Percentiles rank a stretch among this genome's conserved stretches.
phyloP scores from a whole-genome alignment of 2,888 invertebrate species.

The Drosophila suboccidentalis region DNA sequence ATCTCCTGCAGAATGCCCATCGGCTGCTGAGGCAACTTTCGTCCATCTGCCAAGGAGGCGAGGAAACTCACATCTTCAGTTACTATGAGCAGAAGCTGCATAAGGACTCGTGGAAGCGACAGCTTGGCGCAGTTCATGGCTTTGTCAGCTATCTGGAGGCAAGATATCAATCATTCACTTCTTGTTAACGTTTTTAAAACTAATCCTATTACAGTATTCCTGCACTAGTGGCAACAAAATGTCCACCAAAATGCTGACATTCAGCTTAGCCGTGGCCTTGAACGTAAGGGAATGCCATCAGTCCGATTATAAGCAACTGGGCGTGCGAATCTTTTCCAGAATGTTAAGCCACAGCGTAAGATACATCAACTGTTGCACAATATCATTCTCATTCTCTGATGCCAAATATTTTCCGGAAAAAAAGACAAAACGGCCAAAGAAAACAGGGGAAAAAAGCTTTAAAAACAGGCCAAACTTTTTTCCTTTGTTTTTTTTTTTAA shows the following conservation, averaged over 20 bases:
- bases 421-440: too few relatives aligned
- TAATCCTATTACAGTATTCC: slow-evolving; percentile 45
- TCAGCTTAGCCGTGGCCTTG: slow-evolving; percentile 82
- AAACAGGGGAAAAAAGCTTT: too few relatives aligned
- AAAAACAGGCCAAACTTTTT: too few relatives aligned
- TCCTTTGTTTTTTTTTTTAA: too few relatives aligned
- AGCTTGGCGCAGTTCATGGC: slow-evolving; percentile 81
- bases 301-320: slow-evolving; percentile 75
- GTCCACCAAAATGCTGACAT: slow-evolving; percentile 65
- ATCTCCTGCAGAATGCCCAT: slow-evolving; percentile 65
- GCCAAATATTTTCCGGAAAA: too few relatives aligned
- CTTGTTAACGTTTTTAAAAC: not conserved
- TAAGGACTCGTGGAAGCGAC: slow-evolving; percentile 78
- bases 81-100: slow-evolving; percentile 78
- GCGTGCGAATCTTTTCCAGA: slow-evolving; percentile 74
- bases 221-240: slow-evolving; percentile 44
- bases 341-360: slow-evolving; percentile 78
- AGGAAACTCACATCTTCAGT: slow-evolving; percentile 64
- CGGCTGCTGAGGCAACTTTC: slow-evolving; percentile 50
- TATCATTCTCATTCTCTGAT: too few relatives aligned
- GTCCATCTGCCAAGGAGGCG: not conserved
- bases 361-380: not conserved
- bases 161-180: not conserved
- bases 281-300: slow-evolving; percentile 80
- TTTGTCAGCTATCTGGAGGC: slow-evolving; percentile 79